Percentiles rank a stretch among this genome's conserved stretches.
Evolutionary conservation across 1,140 invertebrate genomes (phyloP).

Genomic region (Glomeris maerens): DNA sequence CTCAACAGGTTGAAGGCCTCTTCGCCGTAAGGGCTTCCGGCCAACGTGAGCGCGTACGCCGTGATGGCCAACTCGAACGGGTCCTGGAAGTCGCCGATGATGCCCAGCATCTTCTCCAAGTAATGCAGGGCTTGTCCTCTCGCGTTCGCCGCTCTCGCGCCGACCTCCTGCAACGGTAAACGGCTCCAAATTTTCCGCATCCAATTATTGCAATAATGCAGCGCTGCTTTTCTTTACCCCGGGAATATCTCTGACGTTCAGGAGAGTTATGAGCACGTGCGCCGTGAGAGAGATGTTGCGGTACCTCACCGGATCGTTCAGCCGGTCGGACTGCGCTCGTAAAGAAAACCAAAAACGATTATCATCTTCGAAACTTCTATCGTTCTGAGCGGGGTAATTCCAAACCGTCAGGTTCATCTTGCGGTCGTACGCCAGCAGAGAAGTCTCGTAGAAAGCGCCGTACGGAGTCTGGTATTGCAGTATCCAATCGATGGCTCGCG

Average conservation of each 20-base stretch:
- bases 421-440: slow-evolving; percentile 54
- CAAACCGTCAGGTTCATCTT: slow-evolving; percentile 64
- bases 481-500: slow-evolving; percentile 60
- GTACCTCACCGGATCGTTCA: slow-evolving; percentile 38
- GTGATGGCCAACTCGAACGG: slow-evolving; percentile 76
- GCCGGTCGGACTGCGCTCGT: slow-evolving; percentile 19
- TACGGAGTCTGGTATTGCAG: slow-evolving; percentile 59
- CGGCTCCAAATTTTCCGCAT: slow-evolving; percentile 13
- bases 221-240: slow-evolving; percentile 32
- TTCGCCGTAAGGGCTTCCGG: slow-evolving; percentile 62
- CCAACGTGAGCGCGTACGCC: slow-evolving; percentile 66
- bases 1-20: slow-evolving; percentile 61
- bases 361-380: too few relatives aligned
- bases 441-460: slow-evolving; percentile 72
- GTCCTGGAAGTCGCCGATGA: slow-evolving; percentile 49
- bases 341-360: slow-evolving; percentile 6
- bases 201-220: not conserved
- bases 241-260: slow-evolving; percentile 64
- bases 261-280: slow-evolving; percentile 69
- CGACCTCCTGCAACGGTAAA: slow-evolving; percentile 40
- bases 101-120: slow-evolving; percentile 67
- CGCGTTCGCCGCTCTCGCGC: slow-evolving; percentile 53
- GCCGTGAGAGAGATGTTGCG: slow-evolving; percentile 76
- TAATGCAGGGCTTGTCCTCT: slow-evolving; percentile 49
- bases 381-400: too few relatives aligned